phyloP scores from a whole-genome alignment of 2,888 invertebrate species.

The Syrista parreyssii region DNA sequence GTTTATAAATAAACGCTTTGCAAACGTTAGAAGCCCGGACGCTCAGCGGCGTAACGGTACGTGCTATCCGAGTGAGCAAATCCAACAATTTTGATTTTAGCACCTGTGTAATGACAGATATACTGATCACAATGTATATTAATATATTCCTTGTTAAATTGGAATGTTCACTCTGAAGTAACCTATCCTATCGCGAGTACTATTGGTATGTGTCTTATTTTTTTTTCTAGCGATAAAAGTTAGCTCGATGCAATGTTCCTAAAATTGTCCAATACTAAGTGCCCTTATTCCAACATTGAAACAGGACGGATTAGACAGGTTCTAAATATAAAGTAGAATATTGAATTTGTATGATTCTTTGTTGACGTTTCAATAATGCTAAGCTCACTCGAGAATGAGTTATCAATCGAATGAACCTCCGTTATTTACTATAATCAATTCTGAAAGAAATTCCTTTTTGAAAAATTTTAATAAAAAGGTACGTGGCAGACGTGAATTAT shows the following conservation, averaged over 20 bases:
- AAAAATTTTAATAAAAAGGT: too few species aligned
- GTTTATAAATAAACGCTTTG: slow-evolving; percentile 34
- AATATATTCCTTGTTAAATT: neutral
- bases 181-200: too few species aligned
- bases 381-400: neutral
- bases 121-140: neutral
- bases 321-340: neutral
- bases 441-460: too few species aligned
- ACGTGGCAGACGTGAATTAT: neutral
- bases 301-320: neutral
- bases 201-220: too few species aligned
- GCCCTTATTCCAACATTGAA: neutral
- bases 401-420: too few species aligned
- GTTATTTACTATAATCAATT: too few species aligned
- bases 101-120: neutral
- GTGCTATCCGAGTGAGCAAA: neutral
- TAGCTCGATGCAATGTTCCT: neutral
- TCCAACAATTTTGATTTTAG: neutral
- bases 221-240: too few species aligned
- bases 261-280: neutral
- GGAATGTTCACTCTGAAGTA: too few species aligned
- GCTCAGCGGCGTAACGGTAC: neutral
- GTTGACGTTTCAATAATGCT: neutral
- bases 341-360: neutral
- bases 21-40: neutral